phyloP scores from a whole-genome alignment of 2,113 vertebrate species.

The Triplophysa rosa region DNA sequence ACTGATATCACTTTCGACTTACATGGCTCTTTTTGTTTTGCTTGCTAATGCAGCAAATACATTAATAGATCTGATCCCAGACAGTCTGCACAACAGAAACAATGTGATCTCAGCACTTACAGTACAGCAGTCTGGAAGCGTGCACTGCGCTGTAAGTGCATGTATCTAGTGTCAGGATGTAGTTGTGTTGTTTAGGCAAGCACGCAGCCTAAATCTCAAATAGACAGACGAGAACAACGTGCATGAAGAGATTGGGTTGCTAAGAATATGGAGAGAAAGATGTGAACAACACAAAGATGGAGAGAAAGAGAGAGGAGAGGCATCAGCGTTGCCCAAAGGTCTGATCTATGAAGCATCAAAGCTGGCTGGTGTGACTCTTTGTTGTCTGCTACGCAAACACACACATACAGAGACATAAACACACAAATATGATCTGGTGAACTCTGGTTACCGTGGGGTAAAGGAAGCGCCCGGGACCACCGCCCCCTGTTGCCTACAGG shows the following conservation, averaged over 20 bases:
- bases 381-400: too few species aligned
- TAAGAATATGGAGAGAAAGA: not conserved
- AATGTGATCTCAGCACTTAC: slow-evolving; percentile 20
- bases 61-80: not conserved
- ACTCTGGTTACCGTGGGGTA: not conserved
- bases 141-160: not conserved
- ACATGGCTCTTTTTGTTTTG: too few species aligned
- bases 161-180: slow-evolving; percentile 20
- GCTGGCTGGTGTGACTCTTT: not conserved
- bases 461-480: not conserved
- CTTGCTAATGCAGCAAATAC: slow-evolving; percentile 2
- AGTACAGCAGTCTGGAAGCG: not conserved
- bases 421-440: not conserved
- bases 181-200: slow-evolving; percentile 23
- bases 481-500: not conserved
- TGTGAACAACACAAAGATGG: slow-evolving; percentile 1
- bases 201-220: not conserved
- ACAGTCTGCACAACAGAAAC: not conserved
- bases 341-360: slow-evolving; percentile 6
- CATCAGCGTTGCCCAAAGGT: slow-evolving; percentile 1
- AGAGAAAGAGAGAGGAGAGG: not conserved
- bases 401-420: slow-evolving; percentile 20
- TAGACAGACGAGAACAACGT: not conserved
- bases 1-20: too few species aligned
- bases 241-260: not conserved